Base-by-base conservation (phyloP, 2,888 invertebrate species). In the Notocelia uddmanniana region DNA sequence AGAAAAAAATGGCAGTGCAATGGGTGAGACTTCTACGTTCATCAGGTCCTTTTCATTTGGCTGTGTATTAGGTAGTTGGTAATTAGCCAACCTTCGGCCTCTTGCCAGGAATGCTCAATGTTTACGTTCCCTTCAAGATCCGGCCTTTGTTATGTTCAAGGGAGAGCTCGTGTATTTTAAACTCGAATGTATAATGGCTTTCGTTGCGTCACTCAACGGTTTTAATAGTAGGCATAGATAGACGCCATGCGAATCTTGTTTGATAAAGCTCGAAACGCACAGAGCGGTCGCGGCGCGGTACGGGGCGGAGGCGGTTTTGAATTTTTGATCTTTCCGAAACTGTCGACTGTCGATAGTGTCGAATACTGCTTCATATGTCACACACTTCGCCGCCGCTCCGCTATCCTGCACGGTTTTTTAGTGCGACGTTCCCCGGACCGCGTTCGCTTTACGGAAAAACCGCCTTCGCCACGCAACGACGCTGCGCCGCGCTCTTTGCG, bases 131-230 rank as follows among this genome's bases (percentile, higher is more conserved):
- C 86, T 87, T 88, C 85, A 85, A 79, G 72, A 76, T 78, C 77
- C 79, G 83, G 79, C 77, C 81, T 82, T 84, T 85, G 84, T 84
- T 87, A 86, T 83, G 83, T 80, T 81, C 79, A 81, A 79, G 77
- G 74, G 64, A 67, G 60, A 68, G 34, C 55, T 67, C 60, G 62
- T 67, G 50, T 62, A 72, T 72, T 72, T 67, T 48, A 19, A 58
- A 66, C 71, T 67, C 54, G 41, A 60, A 52, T 37, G 31, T 26
- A 63, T 62, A 18, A 68, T 52, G n/a, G 57, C 13, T 57, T 48
- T 34, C 34, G 34, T 69, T 69, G 57, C 54, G 66, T 70, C 58
- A 52, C 31, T 31, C 21, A 54, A 41, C 21, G 10, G 19, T 48
- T 67, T 48, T 57, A 52, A 18, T 45, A 57, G 23, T 31, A 50